A percentile compares a stretch with the other conserved stretches of the same genome.
Evolutionary conservation across 64 coral and sea anemone species (phyloP).

Genomic region (Catalaphyllia jardinei): DNA sequence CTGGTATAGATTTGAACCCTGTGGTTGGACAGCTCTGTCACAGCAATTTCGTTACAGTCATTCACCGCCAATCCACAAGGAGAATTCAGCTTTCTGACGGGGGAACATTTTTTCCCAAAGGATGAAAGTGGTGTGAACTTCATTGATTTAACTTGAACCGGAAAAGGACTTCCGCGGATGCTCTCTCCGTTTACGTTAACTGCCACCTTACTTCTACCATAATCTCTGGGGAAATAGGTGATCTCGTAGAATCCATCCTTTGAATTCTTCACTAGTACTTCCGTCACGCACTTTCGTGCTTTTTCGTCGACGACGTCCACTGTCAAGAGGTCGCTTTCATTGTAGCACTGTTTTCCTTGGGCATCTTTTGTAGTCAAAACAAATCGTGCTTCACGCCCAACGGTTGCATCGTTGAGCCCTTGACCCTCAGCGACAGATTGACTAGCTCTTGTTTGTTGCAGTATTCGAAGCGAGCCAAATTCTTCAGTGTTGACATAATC

Average conservation of each 20-base stretch:
- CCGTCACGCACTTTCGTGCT: not conserved
- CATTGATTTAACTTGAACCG: not conserved
- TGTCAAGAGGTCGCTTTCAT: not conserved
- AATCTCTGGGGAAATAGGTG: constrained; percentile 6
- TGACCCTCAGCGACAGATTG: constrained; percentile 15
- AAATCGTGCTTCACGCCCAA: constrained; percentile 43
- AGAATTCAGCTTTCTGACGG: no score
- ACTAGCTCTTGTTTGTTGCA: not conserved
- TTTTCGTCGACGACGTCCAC: not conserved
- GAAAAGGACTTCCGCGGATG: constrained; percentile 12
- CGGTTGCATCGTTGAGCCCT: constrained; percentile 38
- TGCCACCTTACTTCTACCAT: not conserved
- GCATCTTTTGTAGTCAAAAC: not conserved
- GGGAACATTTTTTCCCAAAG: no score
- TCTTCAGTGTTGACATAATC: not conserved
- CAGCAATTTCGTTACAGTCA: no score
- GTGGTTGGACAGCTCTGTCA: not conserved
- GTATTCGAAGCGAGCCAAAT: not conserved
- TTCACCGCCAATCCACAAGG: no score
- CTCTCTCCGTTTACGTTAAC: constrained; percentile 23
- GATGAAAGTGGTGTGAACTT: no score
- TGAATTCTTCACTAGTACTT: not conserved
- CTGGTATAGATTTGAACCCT: not conserved
- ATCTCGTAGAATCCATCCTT: constrained; percentile 31
- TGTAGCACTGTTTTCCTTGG: not conserved